Base-by-base conservation (phyloP, 1,140 invertebrate species). In the Pinna nobilis region DNA sequence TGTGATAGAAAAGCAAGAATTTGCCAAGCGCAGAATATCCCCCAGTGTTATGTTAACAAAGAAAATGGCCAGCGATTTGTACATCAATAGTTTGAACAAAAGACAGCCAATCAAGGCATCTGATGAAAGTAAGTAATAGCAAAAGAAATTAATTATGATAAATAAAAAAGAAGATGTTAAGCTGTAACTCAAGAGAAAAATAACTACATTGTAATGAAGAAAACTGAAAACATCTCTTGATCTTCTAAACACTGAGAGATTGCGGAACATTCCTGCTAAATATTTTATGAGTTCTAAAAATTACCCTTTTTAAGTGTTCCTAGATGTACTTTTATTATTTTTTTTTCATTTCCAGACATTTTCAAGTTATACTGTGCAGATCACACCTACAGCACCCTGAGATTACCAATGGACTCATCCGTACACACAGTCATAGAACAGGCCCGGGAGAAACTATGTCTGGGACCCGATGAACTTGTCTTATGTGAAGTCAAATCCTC, bases 321-420 rank as follows among this genome's bases (percentile, higher is more conserved):
- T n/a, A n/a, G n/a, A n/a, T n/a, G n/a, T 47, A 47, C 1, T 47
- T n/a, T n/a, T 47, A 47, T 47, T 47, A 20, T 47, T 18, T 1
- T 47, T 13, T 47, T 13, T 59, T 67, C 53, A 28, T 70, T 90
- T 89, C 32, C 86, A 96, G 95, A 94, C 61, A 95, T 96, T 78
- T 95, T 95, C 87, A 91, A 94, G 41, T 93, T 96, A 0, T 95
- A 95, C 84, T 95, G 94, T 88, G 94, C 94, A 23, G 95, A 96
- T 86, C 94, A 95, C 80, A 95, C 94, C 0, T 96, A 95, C 88
- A 95, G 94, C 80, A 95, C 95, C 0, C 88, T 96, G 39, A 90
- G 94, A 63, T 91, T 95, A 63, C 91, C 93, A 11, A 91, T 96
- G 78, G 92, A 93, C 71, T 92, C 94, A 20, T 92, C 93, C 3